phyloP scores from a whole-genome alignment of 2,113 vertebrate genomes.

The Eidolon helvum region DNA sequence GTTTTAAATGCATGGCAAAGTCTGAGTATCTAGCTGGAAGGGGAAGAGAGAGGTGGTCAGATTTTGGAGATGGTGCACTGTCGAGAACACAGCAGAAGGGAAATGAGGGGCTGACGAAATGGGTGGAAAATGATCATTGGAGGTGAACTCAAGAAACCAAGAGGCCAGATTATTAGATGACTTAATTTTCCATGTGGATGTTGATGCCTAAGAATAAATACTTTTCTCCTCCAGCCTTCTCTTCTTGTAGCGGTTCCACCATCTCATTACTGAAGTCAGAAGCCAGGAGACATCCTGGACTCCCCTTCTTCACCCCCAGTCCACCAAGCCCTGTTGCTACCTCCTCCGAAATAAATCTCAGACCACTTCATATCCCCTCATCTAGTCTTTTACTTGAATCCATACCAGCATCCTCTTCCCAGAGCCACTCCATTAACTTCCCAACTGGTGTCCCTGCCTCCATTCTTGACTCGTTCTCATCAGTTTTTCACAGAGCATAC shows the following conservation, averaged over 20 bases:
- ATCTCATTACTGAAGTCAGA: not conserved
- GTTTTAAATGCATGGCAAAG: constrained; percentile 1
- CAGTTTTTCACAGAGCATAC: not conserved
- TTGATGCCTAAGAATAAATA: not conserved
- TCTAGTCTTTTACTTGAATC: not conserved
- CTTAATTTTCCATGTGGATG: not conserved
- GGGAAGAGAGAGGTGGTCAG: not conserved
- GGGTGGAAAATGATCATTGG: not conserved
- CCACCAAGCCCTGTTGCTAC: not conserved
- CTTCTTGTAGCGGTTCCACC: not conserved
- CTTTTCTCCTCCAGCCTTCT: not conserved
- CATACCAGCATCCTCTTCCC: not conserved
- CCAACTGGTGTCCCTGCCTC: not conserved
- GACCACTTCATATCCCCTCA: not conserved
- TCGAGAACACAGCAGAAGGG: not conserved
- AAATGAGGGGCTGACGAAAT: not conserved
- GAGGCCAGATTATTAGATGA: not conserved
- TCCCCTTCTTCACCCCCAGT: not conserved
- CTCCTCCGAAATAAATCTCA: not conserved
- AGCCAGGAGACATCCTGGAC: not conserved
- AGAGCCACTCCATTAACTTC: not conserved
- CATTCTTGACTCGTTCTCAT: not conserved
- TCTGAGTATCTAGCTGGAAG: not conserved
- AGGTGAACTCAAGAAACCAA: not conserved
- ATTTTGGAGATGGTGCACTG: not conserved